These are phyloP conservation scores for Motacilla alba DNA, from an alignment of 2,113 vertebrate species.

Conservation along the genomic window DNA sequence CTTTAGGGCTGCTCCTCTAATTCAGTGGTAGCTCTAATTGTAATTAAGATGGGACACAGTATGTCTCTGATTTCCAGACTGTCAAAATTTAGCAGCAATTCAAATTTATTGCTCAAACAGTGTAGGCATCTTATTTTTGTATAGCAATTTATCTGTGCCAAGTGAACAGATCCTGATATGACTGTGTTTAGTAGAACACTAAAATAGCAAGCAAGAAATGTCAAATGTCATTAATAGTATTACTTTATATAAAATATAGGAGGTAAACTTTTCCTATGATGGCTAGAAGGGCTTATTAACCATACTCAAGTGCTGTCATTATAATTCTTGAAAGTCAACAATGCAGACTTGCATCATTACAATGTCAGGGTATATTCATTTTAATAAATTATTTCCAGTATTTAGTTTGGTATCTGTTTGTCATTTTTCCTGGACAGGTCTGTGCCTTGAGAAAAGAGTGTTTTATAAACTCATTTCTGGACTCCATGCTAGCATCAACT, in stretches of 20 bases:
- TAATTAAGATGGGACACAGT: neutral
- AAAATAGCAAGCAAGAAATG: neutral
- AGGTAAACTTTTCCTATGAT: neutral
- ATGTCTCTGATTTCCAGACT: neutral
- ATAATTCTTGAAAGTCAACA: neutral
- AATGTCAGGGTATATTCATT: neutral
- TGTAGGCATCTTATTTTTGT: neutral
- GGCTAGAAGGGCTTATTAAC: neutral
- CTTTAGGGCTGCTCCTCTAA: neutral
- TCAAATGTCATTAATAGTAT: neutral
- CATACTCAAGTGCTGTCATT: neutral
- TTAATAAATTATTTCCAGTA: neutral
- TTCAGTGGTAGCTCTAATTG: neutral
- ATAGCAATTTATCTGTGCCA: neutral
- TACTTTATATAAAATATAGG: neutral
- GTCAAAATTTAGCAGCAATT: neutral
- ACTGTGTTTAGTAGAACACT: neutral
- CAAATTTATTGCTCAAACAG: neutral
- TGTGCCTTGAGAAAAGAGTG: slow-evolving; percentile 96
- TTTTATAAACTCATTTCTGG: slow-evolving; percentile 97
- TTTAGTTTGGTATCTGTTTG: neutral
- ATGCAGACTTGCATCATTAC: neutral
- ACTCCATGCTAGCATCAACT: slow-evolving; percentile 96
- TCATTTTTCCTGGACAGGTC: slow-evolving; percentile 70
- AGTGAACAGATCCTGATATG: neutral